These are phyloP conservation scores for Andrena haemorrhoa DNA, from an alignment of 2,888 invertebrate species.

Conservation along the genomic window DNA sequence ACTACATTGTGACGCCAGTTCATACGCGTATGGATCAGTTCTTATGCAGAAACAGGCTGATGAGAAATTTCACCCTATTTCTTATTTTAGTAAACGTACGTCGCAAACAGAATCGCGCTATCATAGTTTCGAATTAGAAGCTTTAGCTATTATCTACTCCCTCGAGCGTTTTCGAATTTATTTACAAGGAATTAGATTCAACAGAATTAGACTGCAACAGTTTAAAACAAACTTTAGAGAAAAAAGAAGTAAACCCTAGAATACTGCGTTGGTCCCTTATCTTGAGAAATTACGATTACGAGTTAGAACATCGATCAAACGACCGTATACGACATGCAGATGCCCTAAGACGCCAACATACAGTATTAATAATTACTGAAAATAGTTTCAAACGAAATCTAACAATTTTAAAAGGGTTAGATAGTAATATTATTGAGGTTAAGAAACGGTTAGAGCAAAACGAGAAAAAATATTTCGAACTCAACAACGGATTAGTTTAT, in stretches of 20 bases:
- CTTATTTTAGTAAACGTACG: conserved; percentile 25
- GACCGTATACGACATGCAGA: conserved; percentile 11
- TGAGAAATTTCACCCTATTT: conserved; percentile 24
- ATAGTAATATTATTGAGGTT: not conserved
- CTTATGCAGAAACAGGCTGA: conserved; percentile 24
- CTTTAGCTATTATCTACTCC: conserved; percentile 8
- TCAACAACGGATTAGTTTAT: conserved; percentile 7
- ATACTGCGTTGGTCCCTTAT: conserved; percentile 6
- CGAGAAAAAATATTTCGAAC: conserved; percentile 10
- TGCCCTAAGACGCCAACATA: conserved; percentile 4
- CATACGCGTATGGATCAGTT: conserved; percentile 9
- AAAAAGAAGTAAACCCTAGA: conserved; percentile 44
- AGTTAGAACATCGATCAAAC: conserved; percentile 15
- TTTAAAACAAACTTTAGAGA: conserved; percentile 9
- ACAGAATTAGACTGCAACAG: not conserved
- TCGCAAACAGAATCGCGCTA: not conserved
- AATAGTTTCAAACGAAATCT: conserved; percentile 6
- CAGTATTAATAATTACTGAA: not conserved
- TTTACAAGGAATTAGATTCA: conserved; percentile 1
- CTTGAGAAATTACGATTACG: conserved; percentile 13
- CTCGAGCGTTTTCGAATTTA: conserved; percentile 15
- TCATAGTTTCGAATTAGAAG: conserved; percentile 9
- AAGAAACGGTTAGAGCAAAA: not conserved
- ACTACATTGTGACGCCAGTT: too few relatives aligned
- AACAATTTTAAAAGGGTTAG: not conserved